A percentile compares a stretch with the other conserved stretches of the same genome.
These are phyloP conservation scores for Turdus rufiventris DNA, from an alignment of 2,113 vertebrate genomes.

Conservation along the genomic window DNA sequence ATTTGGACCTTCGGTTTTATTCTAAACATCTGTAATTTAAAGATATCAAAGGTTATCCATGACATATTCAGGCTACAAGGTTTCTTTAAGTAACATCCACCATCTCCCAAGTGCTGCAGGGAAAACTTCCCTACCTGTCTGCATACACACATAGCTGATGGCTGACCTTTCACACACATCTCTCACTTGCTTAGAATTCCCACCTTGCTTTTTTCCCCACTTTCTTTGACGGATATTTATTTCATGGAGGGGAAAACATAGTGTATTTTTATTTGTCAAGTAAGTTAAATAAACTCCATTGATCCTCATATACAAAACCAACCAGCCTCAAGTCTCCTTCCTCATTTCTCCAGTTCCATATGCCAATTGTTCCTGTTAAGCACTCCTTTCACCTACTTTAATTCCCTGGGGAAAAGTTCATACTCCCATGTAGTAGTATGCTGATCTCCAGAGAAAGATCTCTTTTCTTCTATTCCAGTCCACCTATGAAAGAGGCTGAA, in stretches of 20 bases:
- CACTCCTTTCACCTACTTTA: neutral
- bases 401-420: neutral
- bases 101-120: neutral
- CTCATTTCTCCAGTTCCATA: neutral
- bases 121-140: neutral
- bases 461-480: neutral
- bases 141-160: neutral
- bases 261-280: neutral
- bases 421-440: neutral
- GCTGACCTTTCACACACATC: neutral
- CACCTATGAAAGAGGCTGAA: neutral
- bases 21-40: neutral
- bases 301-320: neutral
- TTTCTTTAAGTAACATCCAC: neutral
- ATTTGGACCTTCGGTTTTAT: neutral
- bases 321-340: neutral
- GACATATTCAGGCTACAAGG: neutral
- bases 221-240: neutral
- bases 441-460: neutral
- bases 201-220: neutral
- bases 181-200: neutral
- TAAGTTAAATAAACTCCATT: neutral
- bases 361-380: neutral
- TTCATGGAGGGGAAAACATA: neutral
- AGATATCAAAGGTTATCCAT: neutral